phyloP scores from a whole-genome alignment of 2,888 invertebrate genomes.

The Apamea monoglypha region DNA sequence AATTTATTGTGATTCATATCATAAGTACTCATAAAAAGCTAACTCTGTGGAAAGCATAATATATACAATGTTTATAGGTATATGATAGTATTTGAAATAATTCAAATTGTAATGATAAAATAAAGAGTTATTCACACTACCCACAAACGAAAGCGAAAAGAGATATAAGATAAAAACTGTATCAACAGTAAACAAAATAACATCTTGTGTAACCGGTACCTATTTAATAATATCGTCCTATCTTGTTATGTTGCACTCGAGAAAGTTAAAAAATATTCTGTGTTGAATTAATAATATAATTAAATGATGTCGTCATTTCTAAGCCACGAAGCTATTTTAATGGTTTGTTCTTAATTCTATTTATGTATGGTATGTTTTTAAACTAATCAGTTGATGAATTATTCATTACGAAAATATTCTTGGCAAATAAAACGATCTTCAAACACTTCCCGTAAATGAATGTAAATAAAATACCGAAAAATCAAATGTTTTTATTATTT shows the following conservation, averaged over 20 bases:
- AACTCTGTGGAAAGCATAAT: not conserved
- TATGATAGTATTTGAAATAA: not conserved
- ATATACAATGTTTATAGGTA: too few species aligned
- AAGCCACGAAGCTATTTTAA: not conserved
- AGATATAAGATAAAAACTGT: not conserved
- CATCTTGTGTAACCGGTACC: not conserved
- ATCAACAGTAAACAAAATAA: not conserved
- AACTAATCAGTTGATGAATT: not conserved
- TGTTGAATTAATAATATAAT: not conserved
- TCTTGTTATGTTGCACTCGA: not conserved
- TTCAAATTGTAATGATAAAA: not conserved
- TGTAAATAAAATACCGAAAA: too few species aligned
- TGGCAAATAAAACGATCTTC: not conserved
- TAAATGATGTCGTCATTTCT: too few species aligned
- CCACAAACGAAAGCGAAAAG: not conserved
- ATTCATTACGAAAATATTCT: not conserved
- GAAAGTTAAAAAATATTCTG: slow-evolving; percentile 30
- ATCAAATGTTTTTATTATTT: not conserved
- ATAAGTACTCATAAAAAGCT: too few species aligned
- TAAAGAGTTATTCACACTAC: not conserved
- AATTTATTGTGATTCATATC: too few species aligned
- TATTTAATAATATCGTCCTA: not conserved
- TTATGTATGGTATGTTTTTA: not conserved
- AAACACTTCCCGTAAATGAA: not conserved
- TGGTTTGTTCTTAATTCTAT: not conserved